Percentiles rank a stretch among this genome's conserved stretches.
These are phyloP conservation scores for Sphenodon punctatus DNA, from an alignment of 2,797 vertebrate species.

Conservation along the genomic window DNA sequence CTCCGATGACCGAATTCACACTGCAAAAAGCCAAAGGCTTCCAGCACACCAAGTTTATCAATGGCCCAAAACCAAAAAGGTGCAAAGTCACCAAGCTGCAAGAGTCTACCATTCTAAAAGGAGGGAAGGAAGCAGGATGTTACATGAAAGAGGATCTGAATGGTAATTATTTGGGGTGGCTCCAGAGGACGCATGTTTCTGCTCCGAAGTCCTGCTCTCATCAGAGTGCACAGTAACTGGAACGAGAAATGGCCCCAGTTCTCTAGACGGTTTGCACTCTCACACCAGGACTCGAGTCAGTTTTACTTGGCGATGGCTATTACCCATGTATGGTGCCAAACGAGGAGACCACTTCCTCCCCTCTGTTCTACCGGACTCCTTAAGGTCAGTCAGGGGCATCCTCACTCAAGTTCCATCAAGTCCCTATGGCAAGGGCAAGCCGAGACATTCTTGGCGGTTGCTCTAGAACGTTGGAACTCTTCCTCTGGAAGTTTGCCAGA, in stretches of 20 bases:
- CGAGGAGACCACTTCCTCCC: no score
- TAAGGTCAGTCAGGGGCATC: no score
- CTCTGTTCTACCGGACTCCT: no score
- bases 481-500: no score
- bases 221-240: no score
- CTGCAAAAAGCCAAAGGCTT: neutral
- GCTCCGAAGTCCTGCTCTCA: neutral
- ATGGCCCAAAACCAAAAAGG: neutral
- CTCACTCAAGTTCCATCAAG: no score
- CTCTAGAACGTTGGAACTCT: no score
- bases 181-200: neutral
- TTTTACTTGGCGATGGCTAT: neutral
- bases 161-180: no score
- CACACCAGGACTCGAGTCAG: neutral
- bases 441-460: no score
- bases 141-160: no score
- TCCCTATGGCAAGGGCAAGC: no score
- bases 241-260: neutral
- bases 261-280: neutral
- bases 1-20: neutral
- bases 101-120: neutral
- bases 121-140: neutral
- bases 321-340: neutral
- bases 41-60: neutral
- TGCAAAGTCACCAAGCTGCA: neutral